Percentiles rank a stretch among this genome's conserved stretches.
These are phyloP conservation scores for Diarsia brunnea DNA, from an alignment of 2,888 invertebrate species.

Conservation along the genomic window DNA sequence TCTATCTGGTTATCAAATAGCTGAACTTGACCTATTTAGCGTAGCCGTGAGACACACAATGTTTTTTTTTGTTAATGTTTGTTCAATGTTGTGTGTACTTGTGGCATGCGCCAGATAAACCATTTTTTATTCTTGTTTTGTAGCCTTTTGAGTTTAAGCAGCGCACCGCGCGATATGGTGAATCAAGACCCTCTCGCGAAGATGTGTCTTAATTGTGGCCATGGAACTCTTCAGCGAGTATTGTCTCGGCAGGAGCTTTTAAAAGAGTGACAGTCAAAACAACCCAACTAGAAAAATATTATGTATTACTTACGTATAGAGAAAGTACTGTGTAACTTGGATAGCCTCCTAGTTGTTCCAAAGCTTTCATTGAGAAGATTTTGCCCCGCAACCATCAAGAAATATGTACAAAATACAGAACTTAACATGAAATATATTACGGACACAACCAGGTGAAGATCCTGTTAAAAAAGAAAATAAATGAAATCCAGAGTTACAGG, in stretches of 20 bases:
- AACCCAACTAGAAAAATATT: neutral
- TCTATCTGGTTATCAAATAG: too few relatives aligned
- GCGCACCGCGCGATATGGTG: too few relatives aligned
- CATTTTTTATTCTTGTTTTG: too few relatives aligned
- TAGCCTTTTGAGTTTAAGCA: too few relatives aligned
- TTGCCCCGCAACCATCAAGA: conserved; percentile 43
- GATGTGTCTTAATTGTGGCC: too few relatives aligned
- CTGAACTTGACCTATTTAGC: too few relatives aligned
- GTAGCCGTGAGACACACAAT: too few relatives aligned
- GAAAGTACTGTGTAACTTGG: conserved; percentile 25
- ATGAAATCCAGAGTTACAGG: neutral
- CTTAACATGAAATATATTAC: neutral
- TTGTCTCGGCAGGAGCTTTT: neutral
- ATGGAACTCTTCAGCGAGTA: too few relatives aligned
- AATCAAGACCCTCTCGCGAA: too few relatives aligned
- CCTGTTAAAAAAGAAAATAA: neutral
- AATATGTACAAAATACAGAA: conserved; percentile 24
- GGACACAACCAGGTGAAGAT: neutral
- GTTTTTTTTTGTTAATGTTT: too few relatives aligned
- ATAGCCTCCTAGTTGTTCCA: conserved; percentile 6
- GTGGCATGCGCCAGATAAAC: too few relatives aligned
- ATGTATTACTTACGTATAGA: conserved; percentile 37
- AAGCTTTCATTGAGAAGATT: conserved; percentile 36
- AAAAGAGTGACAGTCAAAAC: neutral
- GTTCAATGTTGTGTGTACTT: too few relatives aligned